These are phyloP conservation scores for Xiphias gladius DNA, from an alignment of 2,113 vertebrate genomes.

Conservation along the genomic window DNA sequence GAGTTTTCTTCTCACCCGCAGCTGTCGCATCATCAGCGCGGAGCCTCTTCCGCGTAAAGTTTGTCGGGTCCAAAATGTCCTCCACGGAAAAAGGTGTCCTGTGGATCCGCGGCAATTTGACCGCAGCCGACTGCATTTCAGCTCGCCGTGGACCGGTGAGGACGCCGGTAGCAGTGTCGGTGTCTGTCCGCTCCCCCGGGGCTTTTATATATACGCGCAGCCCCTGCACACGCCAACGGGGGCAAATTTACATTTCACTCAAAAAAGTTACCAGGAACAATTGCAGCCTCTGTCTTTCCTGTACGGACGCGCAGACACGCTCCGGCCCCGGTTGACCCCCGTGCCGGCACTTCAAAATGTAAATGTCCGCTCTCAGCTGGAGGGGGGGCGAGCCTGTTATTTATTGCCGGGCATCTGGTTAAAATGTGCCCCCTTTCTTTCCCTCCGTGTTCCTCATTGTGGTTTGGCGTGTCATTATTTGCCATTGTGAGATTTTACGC, in stretches of 20 bases:
- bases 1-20: conserved; percentile 58
- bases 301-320: conserved; percentile 52
- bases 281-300: conserved; percentile 18
- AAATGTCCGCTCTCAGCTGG: conserved; percentile 72
- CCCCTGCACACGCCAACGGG: conserved; percentile 42
- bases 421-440: conserved; percentile 82
- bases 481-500: conserved; percentile 77
- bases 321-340: conserved; percentile 49
- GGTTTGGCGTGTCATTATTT: conserved; percentile 78
- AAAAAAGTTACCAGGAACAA: conserved; percentile 61
- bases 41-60: conserved; percentile 67
- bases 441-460: conserved; percentile 81
- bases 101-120: conserved; percentile 41
- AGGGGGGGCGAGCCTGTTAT: conserved; percentile 60
- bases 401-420: conserved; percentile 85
- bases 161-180: neutral
- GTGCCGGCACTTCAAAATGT: conserved; percentile 67
- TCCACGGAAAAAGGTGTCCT: conserved; percentile 79
- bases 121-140: conserved; percentile 60
- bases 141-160: neutral
- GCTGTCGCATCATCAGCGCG: no score
- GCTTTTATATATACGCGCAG: conserved; percentile 21
- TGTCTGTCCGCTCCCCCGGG: neutral
- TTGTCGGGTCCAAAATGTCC: conserved; percentile 82
- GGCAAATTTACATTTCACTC: conserved; percentile 75